Evolutionary conservation across 2,113 vertebrate species (phyloP), one percentile per base, ranked within the genome.

Genomic region (Microtus oregoni): DNA sequence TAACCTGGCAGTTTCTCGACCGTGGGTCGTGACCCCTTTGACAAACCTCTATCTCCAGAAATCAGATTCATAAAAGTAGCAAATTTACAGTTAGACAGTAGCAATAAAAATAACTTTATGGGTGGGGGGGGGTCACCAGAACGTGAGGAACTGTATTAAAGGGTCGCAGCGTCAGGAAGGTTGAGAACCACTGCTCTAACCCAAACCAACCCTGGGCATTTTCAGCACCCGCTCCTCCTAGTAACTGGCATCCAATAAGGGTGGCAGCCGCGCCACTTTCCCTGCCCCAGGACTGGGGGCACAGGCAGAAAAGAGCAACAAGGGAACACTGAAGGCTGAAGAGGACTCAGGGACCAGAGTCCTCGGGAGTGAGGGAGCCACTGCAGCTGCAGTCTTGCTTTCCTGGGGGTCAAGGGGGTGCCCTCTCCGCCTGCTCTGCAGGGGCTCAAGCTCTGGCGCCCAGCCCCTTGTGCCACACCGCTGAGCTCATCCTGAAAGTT

Each of bases 341-440:
- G 90, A 83, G 52, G 92, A 82, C 65, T 70, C 70, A 86, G 96
- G 78, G 92, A 85, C 73, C 4, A 1, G 24, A 94, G 93, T 72
- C 94, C 94, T 75, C 6, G 13, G 81, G 35, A 63, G 26, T 12
- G 67, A 14, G 44, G 38, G 38, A 20, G 58, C 4, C 14, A 52
- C 3, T 47, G 22, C 19, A 72, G 87, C 77, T 44, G 75, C 73
- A 58, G 73, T 35, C 91, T 70, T 24, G 30, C 90, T 87, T 91
- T 73, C 30, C 70, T 2, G 32, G 32, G 17, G 52, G 58, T 8
- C 47, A 86, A 79, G 35, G 0, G 1, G 58, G 61, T 0, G 0
- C 9, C 58, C 55, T 38, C 79, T 63, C 63, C 5, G 1, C 1
- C 22, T 20, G 28, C 47, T 86, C 83, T 15, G 8, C 67, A 44